Evolutionary conservation across 2,797 vertebrate genomes (phyloP).

Genomic region (Oreortyx pictus): DNA sequence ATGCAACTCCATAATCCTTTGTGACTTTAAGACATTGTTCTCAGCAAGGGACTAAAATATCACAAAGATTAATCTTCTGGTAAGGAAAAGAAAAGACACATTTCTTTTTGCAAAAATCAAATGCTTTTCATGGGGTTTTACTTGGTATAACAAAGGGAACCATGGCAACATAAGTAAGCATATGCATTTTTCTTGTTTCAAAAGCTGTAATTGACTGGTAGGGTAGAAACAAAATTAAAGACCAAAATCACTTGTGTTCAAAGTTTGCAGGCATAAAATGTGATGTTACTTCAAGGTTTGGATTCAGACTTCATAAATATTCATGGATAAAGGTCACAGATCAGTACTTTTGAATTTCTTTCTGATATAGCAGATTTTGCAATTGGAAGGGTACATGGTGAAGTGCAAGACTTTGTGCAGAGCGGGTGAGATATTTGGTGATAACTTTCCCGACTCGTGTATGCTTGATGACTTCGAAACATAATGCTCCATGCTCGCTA

Average conservation of each 20-base stretch:
- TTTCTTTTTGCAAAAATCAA: conserved; percentile 35
- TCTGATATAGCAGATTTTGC: background rate
- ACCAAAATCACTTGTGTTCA: background rate
- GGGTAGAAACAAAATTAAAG: background rate
- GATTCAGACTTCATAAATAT: background rate
- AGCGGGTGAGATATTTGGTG: background rate
- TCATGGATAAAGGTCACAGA: background rate
- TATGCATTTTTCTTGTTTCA: background rate
- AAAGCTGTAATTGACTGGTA: conserved; percentile 34
- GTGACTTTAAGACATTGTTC: conserved; percentile 37
- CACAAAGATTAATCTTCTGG: conserved; percentile 44
- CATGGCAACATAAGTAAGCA: conserved; percentile 48
- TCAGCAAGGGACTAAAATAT: conserved; percentile 50
- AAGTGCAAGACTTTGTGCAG: background rate
- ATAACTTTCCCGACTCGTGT: background rate
- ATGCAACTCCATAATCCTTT: background rate
- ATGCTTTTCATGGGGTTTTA: conserved; percentile 38
- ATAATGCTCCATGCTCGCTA: background rate
- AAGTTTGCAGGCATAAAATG: background rate
- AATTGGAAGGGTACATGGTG: background rate
- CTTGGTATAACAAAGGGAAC: conserved; percentile 33
- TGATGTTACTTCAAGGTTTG: background rate
- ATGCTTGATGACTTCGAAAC: background rate
- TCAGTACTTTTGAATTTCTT: background rate
- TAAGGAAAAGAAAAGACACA: conserved; percentile 26